Base-by-base conservation (phyloP, 2,113 vertebrate species). In the Ctenomys sociabilis region DNA sequence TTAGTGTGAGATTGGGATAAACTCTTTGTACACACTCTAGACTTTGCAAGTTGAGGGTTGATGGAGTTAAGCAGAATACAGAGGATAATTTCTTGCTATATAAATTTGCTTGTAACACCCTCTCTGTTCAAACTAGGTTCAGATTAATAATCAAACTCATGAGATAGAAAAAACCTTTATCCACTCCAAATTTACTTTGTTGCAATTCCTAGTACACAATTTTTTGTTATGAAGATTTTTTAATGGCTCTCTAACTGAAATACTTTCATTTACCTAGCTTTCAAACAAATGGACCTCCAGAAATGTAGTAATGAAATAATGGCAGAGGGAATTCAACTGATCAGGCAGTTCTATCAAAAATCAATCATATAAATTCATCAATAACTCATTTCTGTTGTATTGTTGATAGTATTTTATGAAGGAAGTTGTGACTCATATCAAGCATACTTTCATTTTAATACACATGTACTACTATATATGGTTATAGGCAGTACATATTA, bases 231-330 rank as follows among this genome's bases (percentile, higher is more conserved):
- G 59, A 77, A 88, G 37, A 68, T 40, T 5, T 19, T 17, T 40
- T 94, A 90, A 54, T 68, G 17, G 17, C 45, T 95, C 17, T 89
- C 19, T 92, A 83, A 84, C 73, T 7, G 54, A 64, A 86, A 85
- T 5, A 63, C 8, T 91, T 96, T 87, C 45, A 83, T 90, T 87
- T 92, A 83, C 73, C 22, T 77, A 61, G 14, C 19, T 1, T 81
- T 93, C 81, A 85, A 57, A 26, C 70, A 95, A 83, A 75, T 73
- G 63, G 92, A 81, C n/a, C 86, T 91, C 28, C 49, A 95, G 30
- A 92, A 93, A 84, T 6, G 2, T 43, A 61, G 19, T 72, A 93
- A 84, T 83, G 26, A 5, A 80, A 52, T 88, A 78, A 88, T n/a
- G 3, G 43, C 88, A 85, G 21, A 66, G 14, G 28, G 3, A 81